Evolutionary conservation across 2,888 invertebrate species (phyloP).

Genomic region (Clistopyga incitator): DNA sequence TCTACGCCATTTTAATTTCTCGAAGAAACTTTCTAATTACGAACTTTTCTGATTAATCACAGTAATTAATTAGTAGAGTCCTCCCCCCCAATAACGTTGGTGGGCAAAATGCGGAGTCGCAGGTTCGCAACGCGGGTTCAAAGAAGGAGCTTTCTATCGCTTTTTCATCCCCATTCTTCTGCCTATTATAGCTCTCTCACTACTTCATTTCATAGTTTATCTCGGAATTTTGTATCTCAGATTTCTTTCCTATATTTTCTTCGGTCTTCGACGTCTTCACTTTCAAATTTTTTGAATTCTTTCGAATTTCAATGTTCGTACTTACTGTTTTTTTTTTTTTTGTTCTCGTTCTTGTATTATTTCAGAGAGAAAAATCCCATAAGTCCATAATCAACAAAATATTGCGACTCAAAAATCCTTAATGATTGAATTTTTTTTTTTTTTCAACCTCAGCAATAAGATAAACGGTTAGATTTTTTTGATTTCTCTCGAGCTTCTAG

Average conservation of each 20-base stretch:
- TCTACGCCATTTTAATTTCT: slow-evolving; percentile 85
- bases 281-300: neutral
- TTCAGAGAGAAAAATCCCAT: neutral
- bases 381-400: neutral
- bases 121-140: slow-evolving; percentile 36
- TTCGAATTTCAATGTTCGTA: neutral
- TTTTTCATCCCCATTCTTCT: slow-evolving; percentile 46
- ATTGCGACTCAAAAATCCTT: neutral
- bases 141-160: slow-evolving; percentile 63
- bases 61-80: slow-evolving; percentile 86
- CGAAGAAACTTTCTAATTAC: slow-evolving; percentile 87
- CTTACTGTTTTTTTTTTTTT: too few species aligned
- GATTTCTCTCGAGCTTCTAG: neutral
- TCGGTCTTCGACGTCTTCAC: neutral
- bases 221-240: slow-evolving; percentile 1
- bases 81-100: slow-evolving; percentile 15
- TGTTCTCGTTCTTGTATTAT: too few species aligned
- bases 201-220: neutral
- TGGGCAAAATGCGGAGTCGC: slow-evolving; percentile 24
- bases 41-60: slow-evolving; percentile 87
- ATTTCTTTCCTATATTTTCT: neutral
- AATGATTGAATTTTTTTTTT: neutral
- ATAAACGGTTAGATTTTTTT: neutral
- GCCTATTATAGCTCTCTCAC: slow-evolving; percentile 7
- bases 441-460: neutral